phyloP scores from a whole-genome alignment of 2,797 vertebrate species.

The Pangasius macronema region DNA sequence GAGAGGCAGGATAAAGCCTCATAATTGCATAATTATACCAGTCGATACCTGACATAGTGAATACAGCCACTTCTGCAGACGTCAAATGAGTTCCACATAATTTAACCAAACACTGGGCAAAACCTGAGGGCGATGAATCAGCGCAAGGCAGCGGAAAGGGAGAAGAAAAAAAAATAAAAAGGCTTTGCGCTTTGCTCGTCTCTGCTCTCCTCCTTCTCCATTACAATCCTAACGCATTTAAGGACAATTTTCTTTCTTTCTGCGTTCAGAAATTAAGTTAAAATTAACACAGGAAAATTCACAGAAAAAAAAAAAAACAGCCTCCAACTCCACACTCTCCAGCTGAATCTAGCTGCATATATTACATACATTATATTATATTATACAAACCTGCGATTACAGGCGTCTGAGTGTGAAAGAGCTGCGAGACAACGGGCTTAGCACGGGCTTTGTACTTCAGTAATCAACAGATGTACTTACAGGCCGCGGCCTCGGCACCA shows the following conservation, averaged over 20 bases:
- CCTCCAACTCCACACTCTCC: constrained; percentile 67
- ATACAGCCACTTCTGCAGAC: constrained; percentile 69
- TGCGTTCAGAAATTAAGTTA: constrained; percentile 6
- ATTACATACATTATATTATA: background rate
- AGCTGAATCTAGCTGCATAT: background rate
- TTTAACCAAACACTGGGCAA: constrained; percentile 80
- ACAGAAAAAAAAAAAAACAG: constrained; percentile 65
- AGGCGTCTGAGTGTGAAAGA: constrained; percentile 79
- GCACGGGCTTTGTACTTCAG: constrained; percentile 87
- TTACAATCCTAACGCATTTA: constrained; percentile 40
- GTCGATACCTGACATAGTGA: constrained; percentile 79
- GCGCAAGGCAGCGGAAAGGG: constrained; percentile 57
- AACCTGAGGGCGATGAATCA: constrained; percentile 66
- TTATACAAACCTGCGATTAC: constrained; percentile 78
- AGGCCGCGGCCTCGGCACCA: constrained; percentile 80
- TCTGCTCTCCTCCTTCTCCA: constrained; percentile 44
- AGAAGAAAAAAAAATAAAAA: background rate
- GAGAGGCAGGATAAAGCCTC: constrained; percentile 75
- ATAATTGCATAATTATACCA: constrained; percentile 83
- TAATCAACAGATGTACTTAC: constrained; percentile 94
- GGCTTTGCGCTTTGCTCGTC: constrained; percentile 36
- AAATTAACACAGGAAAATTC: constrained; percentile 10
- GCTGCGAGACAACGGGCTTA: constrained; percentile 84
- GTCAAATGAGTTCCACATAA: constrained; percentile 81
- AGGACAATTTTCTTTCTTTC: constrained; percentile 14